Evolutionary conservation across 2,797 vertebrate genomes (phyloP), one percentile per base, ranked within the genome.

Genomic region (Catamblyrhynchus diadema): DNA sequence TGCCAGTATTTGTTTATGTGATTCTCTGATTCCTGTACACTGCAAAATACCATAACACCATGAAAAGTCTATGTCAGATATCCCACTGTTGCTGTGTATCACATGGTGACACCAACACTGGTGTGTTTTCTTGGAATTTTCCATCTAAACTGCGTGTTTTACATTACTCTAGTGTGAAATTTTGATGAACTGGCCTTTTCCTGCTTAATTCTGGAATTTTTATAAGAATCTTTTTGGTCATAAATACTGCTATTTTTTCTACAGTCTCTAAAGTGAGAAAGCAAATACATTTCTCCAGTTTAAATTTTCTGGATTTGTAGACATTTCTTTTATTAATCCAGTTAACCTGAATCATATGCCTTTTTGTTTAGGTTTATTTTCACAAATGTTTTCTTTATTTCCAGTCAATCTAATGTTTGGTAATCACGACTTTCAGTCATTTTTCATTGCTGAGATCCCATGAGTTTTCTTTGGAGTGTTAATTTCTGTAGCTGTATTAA

Each of bases 401-500:
- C 15, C 22, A 70, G 30, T 62, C 35, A 89, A 73, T 69, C 33
- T 64, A 37, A 28, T 56, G 37, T 89, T 91, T 87, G n/a, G 18
- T 77, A 78, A 67, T 73, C 3, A 32, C 32, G 41, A 47, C 64
- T 93, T 90, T 75, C 54, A 45, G 41, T 73, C 64, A 66, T 27
- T 73, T 95, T 86, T 73, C 4, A 4, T 53, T 80, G 41, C 41
- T 81, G 56, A 73, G 57, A 33, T 54, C 51, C 60, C 51, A 27
- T 16, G 33, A 79, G 48, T 84, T 92, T 95, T 84, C 81, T 88
- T 80, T 88, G 60, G 51, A 84, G 81, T 71, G 75, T 70, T 84
- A 81, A 88, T 95, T 70, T 73, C 37, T 84, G 56, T 30, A 48
- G 16, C 37, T 84, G 8, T 94, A 95, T 95, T 95, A 95, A 93